Evolutionary conservation across 2,888 invertebrate genomes (phyloP), one percentile per base, ranked within the genome.

Genomic region (Drosophila crucigera): DNA sequence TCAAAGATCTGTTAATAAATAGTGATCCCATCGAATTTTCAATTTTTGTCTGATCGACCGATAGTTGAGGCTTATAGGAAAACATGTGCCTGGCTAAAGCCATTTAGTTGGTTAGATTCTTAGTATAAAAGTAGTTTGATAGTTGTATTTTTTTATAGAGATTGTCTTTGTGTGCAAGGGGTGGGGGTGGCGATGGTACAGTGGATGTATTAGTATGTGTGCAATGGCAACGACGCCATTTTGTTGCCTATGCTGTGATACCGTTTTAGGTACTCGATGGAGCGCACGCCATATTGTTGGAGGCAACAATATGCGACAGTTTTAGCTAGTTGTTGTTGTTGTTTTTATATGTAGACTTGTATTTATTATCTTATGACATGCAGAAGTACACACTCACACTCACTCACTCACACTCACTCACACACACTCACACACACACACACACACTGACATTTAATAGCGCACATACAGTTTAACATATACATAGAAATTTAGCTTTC

Each of bases 81-180:
- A 50, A 30, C 30, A 19, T 50, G 16, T 50, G 50, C 30, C 6
- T 19, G 50, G 25, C 47, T 25, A 47, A 25, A 25, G 25, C 4
- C 47, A 16, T 16, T 16, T 28, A 25, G 16, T 25, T 9, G 47
- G 25, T 47, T 28, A 47, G 47, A 47, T 25, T 50, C 70, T 69
- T 78, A 77, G 65, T 63, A 63, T 70, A 53, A 67, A 75, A 63
- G 62, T 75, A 61, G 63, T 78, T 78, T 56, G 61, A 70, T 70
- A 69, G 30, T 59, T 47, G 61, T 60, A 71, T 66, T 80, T 31
- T 37, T 37, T 25, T 4, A 76, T 73, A 78, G 76, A 90, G 90
- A 87, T 87, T 87, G 90, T 90, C 90, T 75, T 85, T 71, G 61
- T 75, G 82, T 78, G 81, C 59, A 68, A 43, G 31, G 37, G 35